Base-by-base conservation (phyloP, 2,797 vertebrate genomes). In the Acrossocheilus wenchowensis region DNA sequence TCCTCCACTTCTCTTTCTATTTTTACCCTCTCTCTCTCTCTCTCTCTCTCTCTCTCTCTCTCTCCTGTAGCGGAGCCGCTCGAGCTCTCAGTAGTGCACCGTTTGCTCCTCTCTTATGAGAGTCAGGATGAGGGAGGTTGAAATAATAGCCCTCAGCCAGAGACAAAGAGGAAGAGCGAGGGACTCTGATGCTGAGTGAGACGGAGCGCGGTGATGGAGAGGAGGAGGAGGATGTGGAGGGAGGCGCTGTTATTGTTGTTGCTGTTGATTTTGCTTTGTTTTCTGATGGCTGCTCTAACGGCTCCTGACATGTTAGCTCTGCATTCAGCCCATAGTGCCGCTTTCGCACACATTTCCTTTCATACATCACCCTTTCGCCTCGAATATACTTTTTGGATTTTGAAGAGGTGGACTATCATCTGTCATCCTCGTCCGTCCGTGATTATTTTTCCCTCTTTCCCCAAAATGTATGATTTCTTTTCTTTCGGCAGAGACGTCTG, bases 351-450 rank as follows among this genome's bases (percentile, higher is more conserved):
- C 69, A 89, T 92, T 91, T 91, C 81, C 87, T 90, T 81, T 45
- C 75, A 90, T 78, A 69, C 66, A 83, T 90, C 23, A 86, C 83
- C 39, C 84, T 72, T 87, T 86, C 88, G 86, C 81, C 87, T 85
- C 79, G 82, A 73, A 87, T 90, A 92, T 83, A 90, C 86, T 73
- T 83, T 77, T 90, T 90, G 86, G 88, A 78, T 93, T 91, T 93
- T 90, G 87, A 90, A 78, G 78, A 91, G 89, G 92, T 93, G 89
- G 11, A 68, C 36, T 45, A 89, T 84, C 62, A 71, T 88, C 93
- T 94, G 94, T 95, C 94, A 94, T 93, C 92, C 91, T 88, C 23
- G 90, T 93, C 90, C 89, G 89, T 92, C 91, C 89, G 23, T 74
- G 14, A 68, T 21, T 87, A 54, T 78, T 79, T 64, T 64, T 87